Conservation (phyloP, 2,113 vertebrate genomes). For the Actenoides lindsayi region DNA sequence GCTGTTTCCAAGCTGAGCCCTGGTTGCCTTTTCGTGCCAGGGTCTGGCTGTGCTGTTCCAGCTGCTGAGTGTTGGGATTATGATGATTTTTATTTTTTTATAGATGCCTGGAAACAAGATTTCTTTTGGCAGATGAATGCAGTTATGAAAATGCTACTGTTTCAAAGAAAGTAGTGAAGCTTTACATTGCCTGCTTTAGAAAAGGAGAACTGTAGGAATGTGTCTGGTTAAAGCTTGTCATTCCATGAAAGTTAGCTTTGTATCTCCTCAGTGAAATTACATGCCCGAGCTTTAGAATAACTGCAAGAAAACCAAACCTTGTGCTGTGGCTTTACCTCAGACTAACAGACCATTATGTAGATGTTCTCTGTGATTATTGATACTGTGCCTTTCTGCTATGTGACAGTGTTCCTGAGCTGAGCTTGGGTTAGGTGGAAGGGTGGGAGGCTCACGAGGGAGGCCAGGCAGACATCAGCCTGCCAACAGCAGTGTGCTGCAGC, state of each 20-base stretch:
- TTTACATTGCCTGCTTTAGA: not conserved
- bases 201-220: not conserved
- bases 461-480: not conserved
- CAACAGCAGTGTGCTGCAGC: not conserved
- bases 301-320: not conserved
- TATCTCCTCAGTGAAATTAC: not conserved
- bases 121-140: not conserved
- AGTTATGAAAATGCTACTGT: not conserved
- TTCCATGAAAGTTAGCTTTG: not conserved
- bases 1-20: not conserved
- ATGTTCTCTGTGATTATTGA: not conserved
- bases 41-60: not conserved
- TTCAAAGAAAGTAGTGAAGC: not conserved
- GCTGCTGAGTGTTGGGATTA: not conserved
- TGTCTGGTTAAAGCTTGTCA: not conserved
- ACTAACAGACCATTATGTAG: not conserved
- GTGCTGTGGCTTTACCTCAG: not conserved
- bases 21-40: not conserved
- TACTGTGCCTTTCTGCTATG: not conserved
- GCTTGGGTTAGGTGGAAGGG: not conserved
- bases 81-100: not conserved
- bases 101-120: not conserved
- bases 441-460: rapidly evolving
- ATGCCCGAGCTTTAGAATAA: not conserved
- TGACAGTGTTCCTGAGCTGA: not conserved